Evolutionary conservation across 2,797 vertebrate species (phyloP).

Genomic region (Macrochelys suwanniensis): DNA sequence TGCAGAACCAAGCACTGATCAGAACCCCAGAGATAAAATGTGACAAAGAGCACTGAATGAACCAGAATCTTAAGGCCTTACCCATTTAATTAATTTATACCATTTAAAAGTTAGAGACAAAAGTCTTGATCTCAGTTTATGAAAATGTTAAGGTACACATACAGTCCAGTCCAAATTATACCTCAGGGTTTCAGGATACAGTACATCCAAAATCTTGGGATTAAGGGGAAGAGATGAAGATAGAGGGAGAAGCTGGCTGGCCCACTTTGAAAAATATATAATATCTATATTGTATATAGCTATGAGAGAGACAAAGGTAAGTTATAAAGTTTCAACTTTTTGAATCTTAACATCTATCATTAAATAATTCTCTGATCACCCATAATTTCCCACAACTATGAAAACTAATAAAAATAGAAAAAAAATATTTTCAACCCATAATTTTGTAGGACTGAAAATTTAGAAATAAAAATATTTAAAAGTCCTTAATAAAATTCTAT

Average conservation of each 20-base stretch:
- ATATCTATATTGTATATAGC: too few relatives aligned
- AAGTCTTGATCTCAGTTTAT: neutral
- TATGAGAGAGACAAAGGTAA: neutral
- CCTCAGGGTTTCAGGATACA: neutral
- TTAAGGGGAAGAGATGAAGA: neutral
- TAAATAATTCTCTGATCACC: neutral
- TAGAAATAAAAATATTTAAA: neutral
- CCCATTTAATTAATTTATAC: accelerated
- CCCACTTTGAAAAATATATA: neutral
- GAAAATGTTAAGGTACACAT: accelerated
- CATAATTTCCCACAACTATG: neutral
- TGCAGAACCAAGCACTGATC: neutral
- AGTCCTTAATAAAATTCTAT: neutral
- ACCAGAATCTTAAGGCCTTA: neutral
- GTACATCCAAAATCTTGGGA: neutral
- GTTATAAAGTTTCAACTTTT: neutral
- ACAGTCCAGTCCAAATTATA: accelerated
- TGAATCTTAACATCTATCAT: neutral
- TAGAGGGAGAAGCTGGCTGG: neutral
- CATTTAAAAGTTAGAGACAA: neutral
- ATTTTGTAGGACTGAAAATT: neutral
- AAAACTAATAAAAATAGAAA: neutral
- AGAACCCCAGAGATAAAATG: neutral
- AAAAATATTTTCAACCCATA: neutral
- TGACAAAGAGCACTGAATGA: neutral